These are phyloP conservation scores for Drosophila paracracens DNA, from an alignment of 2,888 invertebrate species.

Conservation along the genomic window DNA sequence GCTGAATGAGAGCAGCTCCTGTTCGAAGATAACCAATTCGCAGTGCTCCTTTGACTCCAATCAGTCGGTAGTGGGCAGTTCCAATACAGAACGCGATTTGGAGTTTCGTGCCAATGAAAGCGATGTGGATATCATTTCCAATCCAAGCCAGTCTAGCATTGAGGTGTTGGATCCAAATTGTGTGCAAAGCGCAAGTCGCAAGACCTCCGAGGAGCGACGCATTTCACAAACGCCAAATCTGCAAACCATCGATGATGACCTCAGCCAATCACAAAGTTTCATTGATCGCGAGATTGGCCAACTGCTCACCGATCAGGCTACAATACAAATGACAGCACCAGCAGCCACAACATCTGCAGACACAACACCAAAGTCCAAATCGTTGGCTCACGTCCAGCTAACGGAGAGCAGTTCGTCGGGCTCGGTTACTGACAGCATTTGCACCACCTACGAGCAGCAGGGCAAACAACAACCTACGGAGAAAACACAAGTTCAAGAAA, in stretches of 20 bases:
- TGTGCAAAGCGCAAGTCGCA: conserved; percentile 71
- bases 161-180: conserved; percentile 87
- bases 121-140: conserved; percentile 89
- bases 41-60: conserved; percentile 85
- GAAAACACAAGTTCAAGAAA: conserved; percentile 15
- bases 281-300: conserved; percentile 70
- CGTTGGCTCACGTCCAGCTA: conserved; percentile 83
- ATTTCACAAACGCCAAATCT: conserved; percentile 85
- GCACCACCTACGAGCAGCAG: conserved; percentile 87
- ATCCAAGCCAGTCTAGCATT: conserved; percentile 90
- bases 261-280: conserved; percentile 63
- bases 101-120: conserved; percentile 86
- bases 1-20: conserved; percentile 85
- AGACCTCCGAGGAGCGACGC: conserved; percentile 86
- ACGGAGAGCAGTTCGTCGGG: conserved; percentile 88
- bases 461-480: conserved; percentile 51
- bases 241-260: conserved; percentile 85
- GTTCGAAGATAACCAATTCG: conserved; percentile 84
- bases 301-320: conserved; percentile 28
- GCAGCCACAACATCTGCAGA: conserved; percentile 9
- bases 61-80: conserved; percentile 84
- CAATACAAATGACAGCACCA: not conserved
- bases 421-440: conserved; percentile 87
- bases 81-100: conserved; percentile 82
- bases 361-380: conserved; percentile 26